A percentile compares a stretch with the other conserved stretches of the same genome.
Evolutionary conservation across 2,113 vertebrate species (phyloP).

Genomic region (human (Homo sapiens)): GRCh38 chr1:61637001-61637500

Average conservation of each 20-base stretch:
- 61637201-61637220: conserved; percentile 79
- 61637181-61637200: conserved; percentile 63
- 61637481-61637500: conserved; percentile 9
- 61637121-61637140: conserved; percentile 73
- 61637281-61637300: conserved; percentile 78
- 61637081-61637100: conserved; percentile 38
- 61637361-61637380: conserved; percentile 67
- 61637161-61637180: conserved; percentile 78
- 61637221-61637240: conserved; percentile 68
- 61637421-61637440: conserved; percentile 55
- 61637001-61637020: conserved; percentile 61
- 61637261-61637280: conserved; percentile 45
- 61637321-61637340: conserved; percentile 63
- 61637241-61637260: conserved; percentile 65
- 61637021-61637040: not conserved
- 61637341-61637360: conserved; percentile 63
- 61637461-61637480: not conserved
- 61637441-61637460: conserved; percentile 27
- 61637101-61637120: conserved; percentile 59
- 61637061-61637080: conserved; percentile 48
- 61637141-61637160: conserved; percentile 75
- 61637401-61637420: conserved; percentile 45
- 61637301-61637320: conserved; percentile 65
- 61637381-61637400: conserved; percentile 35
- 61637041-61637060: not conserved